Base-by-base conservation (phyloP, 2,113 vertebrate species). In the Pao palembangensis region DNA sequence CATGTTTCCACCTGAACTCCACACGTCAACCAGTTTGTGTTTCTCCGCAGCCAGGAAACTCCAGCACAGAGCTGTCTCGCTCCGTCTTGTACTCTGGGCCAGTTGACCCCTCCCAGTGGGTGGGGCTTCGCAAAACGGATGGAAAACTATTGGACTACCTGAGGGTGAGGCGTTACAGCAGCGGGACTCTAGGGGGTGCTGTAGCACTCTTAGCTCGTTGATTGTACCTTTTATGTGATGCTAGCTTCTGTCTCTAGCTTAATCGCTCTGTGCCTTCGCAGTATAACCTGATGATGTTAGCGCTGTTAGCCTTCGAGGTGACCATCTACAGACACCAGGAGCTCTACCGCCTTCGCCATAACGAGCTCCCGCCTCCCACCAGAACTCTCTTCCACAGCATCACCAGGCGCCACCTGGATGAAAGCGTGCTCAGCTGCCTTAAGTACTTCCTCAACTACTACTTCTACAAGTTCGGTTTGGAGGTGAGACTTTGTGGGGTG, bases 371-470 rank as follows among this genome's bases (percentile, higher is more conserved):
- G 13, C 95, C 95, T 0, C 90, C 93, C 11, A 94, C 94, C 18
- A 93, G 86, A 85, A 95, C 93, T 0, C 91, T 98, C 72, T 98
- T 98, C 78, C 93, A 95, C 73, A 91, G 95, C 75, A 91, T 98
- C 71, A 95, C 94, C 21, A 92, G 95, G 61, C 87, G 87, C 46
- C 94, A 98, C 81, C 81, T 98, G 50, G 96, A 98, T 58, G 86
- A 95, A 38, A 92, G 93, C 17, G 75, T 98, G 47, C 25, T 94
- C 21, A 95, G 89, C 75, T 96, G 95, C 80, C 76, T 92, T 62
- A 98, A 96, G 76, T 98, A 98, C 75, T 98, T 98, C 77, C 81
- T 96, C 70, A 96, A 98, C 84, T 98, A 95, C 78, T 98, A 94
- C 88, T 98, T 96, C 89, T 98, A 98, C 87, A 98, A 98, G 74